Conservation (phyloP, 2,797 vertebrate genomes). For the Cossypha caffra region DNA sequence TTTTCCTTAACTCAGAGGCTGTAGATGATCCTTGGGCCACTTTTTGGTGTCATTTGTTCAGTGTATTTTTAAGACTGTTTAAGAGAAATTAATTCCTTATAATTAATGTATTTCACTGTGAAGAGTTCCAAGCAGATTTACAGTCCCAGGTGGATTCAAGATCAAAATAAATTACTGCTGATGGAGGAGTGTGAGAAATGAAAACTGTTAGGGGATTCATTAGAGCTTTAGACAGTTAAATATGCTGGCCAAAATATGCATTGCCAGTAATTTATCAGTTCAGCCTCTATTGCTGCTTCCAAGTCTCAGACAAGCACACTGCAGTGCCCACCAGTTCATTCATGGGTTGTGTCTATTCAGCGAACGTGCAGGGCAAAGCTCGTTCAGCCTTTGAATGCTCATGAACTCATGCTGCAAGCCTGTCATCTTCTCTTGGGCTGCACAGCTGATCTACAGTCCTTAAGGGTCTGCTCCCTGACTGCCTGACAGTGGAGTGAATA, state of each 20-base stretch:
- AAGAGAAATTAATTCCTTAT: neutral
- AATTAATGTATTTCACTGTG: neutral
- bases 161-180: constrained; percentile 31
- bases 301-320: neutral
- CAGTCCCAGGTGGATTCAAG: neutral
- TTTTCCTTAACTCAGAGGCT: neutral
- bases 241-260: neutral
- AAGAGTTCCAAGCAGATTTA: constrained; percentile 21
- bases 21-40: neutral
- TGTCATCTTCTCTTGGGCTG: neutral
- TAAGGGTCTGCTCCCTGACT: neutral
- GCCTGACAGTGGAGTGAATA: neutral
- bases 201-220: constrained; percentile 19
- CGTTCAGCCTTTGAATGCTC: neutral
- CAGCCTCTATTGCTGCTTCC: neutral
- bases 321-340: constrained; percentile 6
- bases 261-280: neutral
- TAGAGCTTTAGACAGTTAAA: constrained; percentile 7
- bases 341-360: neutral
- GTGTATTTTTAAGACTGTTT: constrained; percentile 9
- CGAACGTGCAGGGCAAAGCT: neutral
- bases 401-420: neutral
- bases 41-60: neutral
- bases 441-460: neutral
- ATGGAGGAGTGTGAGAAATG: neutral